Base-by-base conservation (phyloP, 2,888 invertebrate species). In the Escarpia spicata region DNA sequence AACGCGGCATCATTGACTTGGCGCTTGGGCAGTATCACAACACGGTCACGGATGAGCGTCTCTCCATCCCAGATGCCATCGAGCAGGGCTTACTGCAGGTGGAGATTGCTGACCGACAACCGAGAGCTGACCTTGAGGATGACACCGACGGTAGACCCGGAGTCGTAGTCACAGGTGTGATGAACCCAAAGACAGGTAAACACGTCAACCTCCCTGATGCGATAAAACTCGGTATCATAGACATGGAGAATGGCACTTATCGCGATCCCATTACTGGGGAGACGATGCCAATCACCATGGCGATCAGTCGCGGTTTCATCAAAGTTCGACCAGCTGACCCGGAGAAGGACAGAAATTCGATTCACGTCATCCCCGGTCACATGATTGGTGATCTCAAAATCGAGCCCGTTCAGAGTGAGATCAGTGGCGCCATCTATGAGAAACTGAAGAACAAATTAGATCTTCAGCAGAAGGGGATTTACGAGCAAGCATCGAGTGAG, bases 201-300 rank as follows among this genome's bases (percentile, higher is more conserved):
- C 94, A 94, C 93, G 97, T 98, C 93, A 97, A 98, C 0, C 97
- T 98, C 43, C 97, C 98, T 52, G 98, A 98, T 95, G 98, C 98
- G 3, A 97, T 98, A 93, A 96, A 97, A 92, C 97, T 97, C 94
- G 98, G 98, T 4, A 98, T 98, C 93, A 97, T 98, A 95, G 98
- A 98, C 95, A 97, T 98, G 0, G 97, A 97, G 93, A 97, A 97
- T 60, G 97, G 98, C 19, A 97, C 98, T 96, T 97, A 98, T 92
- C 96, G 93, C 3, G 92, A 93, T 92, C 93, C 93, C 15, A 43
- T 92, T n/a, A 93, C 93, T 8, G 93, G 93, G 26, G 91, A 93
- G 58, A 45, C 92, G 12, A 91, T 93, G 45, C 31, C 92, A 31
- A 89, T 94, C 19, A 91, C 37, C 15, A 93, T 92, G 45, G 94